Base-by-base conservation (phyloP, 2,797 vertebrate species). In the Sebastes diploproa region DNA sequence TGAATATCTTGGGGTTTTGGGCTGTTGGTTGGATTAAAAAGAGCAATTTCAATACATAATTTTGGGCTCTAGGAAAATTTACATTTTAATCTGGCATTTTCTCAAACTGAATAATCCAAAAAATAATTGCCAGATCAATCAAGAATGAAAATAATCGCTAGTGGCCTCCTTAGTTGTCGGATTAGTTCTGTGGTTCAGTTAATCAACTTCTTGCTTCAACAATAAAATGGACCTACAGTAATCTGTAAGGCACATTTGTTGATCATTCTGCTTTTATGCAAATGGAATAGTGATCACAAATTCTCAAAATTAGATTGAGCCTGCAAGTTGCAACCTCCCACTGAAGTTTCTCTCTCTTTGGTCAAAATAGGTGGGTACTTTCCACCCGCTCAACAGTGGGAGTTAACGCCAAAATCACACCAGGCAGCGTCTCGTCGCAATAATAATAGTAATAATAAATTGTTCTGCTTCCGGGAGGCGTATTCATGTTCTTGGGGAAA, bases 31-130 rank as follows among this genome's bases (percentile, higher is more conserved):
- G 42, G n/a, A 61, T 38, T 50, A 60, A 42, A 36, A 60, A 11
- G 10, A 22, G 3, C 68, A 20, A 42, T 70, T 20, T 36, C 3
- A 70, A 58, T 36, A 36, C 54, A 58, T 56, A 13, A 55, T 55
- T 1, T 7, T 56, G 1, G 5, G 13, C 25, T 27, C 6, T 1
- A 0, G 18, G 29, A 60, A 60, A 60, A 20, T 54, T 3, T 1
- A 1, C 20, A 7, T 20, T 69, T n/a, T 50, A 1, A 50, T 50
- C 3, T 36, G 1, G 2, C 16, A 36, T 34, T 34, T 63, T 7
- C 46, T 50, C 50, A 13, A 63, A 9, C 42, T 8, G 2, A 38
- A 4, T 4, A 20, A 34, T 32, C 34, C 29, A 8, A 12, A 58
- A 27, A 58, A 27, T 42, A n/a, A 59, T 14, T 7, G 2, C 5